Percentiles rank a stretch among this genome's conserved stretches.
Evolutionary conservation across 2,113 vertebrate genomes (phyloP).

Genomic region (Prunella himalayana): DNA sequence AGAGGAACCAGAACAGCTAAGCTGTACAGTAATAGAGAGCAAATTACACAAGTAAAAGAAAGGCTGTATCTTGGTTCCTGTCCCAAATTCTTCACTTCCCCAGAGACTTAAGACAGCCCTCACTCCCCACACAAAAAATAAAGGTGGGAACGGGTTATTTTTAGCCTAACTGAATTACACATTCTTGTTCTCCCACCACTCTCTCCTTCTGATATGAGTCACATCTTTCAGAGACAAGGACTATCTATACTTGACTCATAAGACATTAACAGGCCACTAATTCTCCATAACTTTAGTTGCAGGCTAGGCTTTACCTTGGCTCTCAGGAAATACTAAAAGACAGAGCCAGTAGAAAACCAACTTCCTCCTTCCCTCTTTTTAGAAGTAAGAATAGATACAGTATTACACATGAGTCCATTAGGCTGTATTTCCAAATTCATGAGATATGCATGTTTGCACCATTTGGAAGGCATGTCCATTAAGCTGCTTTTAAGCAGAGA

Average conservation of each 20-base stretch:
- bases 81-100: conserved; percentile 6
- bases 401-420: not conserved
- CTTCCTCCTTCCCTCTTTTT: not conserved
- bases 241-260: not conserved
- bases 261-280: not conserved
- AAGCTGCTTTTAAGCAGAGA: not conserved
- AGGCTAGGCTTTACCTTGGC: not conserved
- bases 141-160: conserved; percentile 27
- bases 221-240: not conserved
- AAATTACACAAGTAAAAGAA: not conserved
- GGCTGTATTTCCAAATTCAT: not conserved
- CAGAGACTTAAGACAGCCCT: not conserved
- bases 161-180: not conserved
- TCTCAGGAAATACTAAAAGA: not conserved
- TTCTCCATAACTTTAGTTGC: not conserved
- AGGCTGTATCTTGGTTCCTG: not conserved
- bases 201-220: conserved; percentile 29
- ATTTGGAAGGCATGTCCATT: not conserved
- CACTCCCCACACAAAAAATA: not conserved
- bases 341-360: not conserved
- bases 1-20: not conserved
- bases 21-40: not conserved
- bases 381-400: not conserved
- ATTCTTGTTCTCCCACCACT: conserved; percentile 24
- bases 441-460: not conserved